Base-by-base conservation (phyloP, 2,113 vertebrate genomes). In the Salvelinus sp. region DNA sequence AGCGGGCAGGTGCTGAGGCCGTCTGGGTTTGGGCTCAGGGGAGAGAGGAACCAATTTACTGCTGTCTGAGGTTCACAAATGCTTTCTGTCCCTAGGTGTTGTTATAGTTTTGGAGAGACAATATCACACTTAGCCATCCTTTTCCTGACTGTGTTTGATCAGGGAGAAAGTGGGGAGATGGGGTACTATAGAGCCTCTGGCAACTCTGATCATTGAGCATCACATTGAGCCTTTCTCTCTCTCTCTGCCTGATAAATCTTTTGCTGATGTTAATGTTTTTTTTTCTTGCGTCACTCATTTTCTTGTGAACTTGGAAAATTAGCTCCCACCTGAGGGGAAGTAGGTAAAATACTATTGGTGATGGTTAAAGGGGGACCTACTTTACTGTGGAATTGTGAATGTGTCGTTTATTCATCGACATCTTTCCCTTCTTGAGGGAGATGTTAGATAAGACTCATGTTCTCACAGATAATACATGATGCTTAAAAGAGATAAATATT, bases 41-140 rank as follows among this genome's bases (percentile, higher is more conserved):
- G 88, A 88, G 79, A 83, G 84, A 85, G 86, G 86, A 88, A 83
- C 83, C 88, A 90, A 91, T 93, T 91, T 90, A 74, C 85, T 85
- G 82, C 85, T 87, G 87, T 89, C 91, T 84, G 87, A 79, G 77
- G 77, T 85, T 77, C 84, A 86, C 75, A 38, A 12, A 6, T n/a
- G 64, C 82, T 79, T 86, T 82, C 80, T 83, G 79, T 86, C 83
- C 88, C 76, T 77, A 83, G 81, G 86, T 87, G 82, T 86, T 78
- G 80, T 84, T 90, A 87, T 84, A 80, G 77, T 85, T 74, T 63
- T 44, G 38, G 38, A 44, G 60, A 78, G 64, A 69, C 65, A 38
- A 18, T 69, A 58, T 38, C 30, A 54, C 54, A 28, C 28, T n/a
- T 67, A 20, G 54, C 71, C 44, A 20, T 79, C 77, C 79, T 71